These are phyloP conservation scores for Drosophila equinoxialis DNA, from an alignment of 1,140 invertebrate species.

Conservation along the genomic window DNA sequence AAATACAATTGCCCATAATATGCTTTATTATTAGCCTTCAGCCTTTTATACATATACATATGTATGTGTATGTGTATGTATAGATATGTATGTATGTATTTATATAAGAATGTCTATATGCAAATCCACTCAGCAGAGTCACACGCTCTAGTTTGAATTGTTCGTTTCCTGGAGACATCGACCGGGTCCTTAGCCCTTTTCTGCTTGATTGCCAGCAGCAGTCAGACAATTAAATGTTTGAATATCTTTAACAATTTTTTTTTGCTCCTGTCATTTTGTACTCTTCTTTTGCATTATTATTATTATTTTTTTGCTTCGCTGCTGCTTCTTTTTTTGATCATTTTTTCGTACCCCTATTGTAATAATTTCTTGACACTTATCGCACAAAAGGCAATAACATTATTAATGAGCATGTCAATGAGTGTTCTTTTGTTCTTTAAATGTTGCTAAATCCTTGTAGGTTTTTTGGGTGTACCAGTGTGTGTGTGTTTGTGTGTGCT, in stretches of 20 bases:
- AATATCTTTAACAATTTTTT: conserved; percentile 52
- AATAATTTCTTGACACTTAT: conserved; percentile 81
- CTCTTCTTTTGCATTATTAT: background rate
- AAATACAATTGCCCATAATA: conserved; percentile 75
- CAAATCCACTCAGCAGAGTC: conserved; percentile 78
- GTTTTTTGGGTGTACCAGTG: background rate
- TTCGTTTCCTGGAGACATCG: conserved; percentile 53
- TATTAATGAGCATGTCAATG: conserved; percentile 82
- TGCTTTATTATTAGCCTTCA: conserved; percentile 80
- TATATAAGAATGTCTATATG: conserved; percentile 57
- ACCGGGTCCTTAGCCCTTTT: conserved; percentile 50
- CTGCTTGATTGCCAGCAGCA: conserved; percentile 73
- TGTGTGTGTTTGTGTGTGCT: conserved; percentile 1
- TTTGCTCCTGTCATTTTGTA: conserved; percentile 11
- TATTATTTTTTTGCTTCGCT: background rate
- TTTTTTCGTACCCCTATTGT: conserved; percentile 53
- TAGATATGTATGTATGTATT: background rate
- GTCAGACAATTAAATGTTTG: conserved; percentile 79
- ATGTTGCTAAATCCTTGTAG: conserved; percentile 18
- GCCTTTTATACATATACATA: conserved; percentile 19
- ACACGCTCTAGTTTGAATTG: conserved; percentile 82
- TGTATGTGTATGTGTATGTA: background rate
- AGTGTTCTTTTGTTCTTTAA: conserved; percentile 61
- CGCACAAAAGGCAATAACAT: conserved; percentile 82
- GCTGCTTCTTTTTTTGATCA: background rate